phyloP scores from a whole-genome alignment of 2,797 vertebrate species.

The Novumbra hubbsi region DNA sequence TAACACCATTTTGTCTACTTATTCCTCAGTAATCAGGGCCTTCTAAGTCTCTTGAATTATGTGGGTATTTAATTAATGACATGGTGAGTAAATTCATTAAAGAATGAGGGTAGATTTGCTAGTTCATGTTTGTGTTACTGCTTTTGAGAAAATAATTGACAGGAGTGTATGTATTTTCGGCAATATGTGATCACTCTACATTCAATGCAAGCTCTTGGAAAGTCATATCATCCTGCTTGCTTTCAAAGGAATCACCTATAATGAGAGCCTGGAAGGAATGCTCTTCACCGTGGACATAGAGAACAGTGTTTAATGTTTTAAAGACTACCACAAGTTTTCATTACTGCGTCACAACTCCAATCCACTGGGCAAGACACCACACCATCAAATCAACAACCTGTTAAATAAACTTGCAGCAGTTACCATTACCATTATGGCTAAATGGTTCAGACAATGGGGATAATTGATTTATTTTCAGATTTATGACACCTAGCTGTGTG shows the following conservation, averaged over 20 bases:
- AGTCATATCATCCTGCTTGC: constrained; percentile 84
- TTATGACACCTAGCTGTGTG: constrained; percentile 80
- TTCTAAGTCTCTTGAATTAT: constrained; percentile 84
- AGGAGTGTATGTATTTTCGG: not conserved
- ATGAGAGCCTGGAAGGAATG: constrained; percentile 81
- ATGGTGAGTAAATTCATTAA: constrained; percentile 73
- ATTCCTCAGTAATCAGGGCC: constrained; percentile 83
- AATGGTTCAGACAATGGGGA: not conserved
- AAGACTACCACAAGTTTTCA: constrained; percentile 81
- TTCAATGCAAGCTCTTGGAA: constrained; percentile 71
- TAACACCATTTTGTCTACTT: constrained; percentile 12
- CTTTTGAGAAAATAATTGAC: not conserved
- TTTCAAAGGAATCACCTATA: constrained; percentile 86
- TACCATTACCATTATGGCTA: constrained; percentile 8
- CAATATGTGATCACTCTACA: not conserved
- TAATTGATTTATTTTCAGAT: constrained; percentile 62
- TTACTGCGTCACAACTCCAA: not conserved
- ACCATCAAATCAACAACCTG: constrained; percentile 10
- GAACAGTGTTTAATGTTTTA: constrained; percentile 86
- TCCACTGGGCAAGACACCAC: constrained; percentile 42
- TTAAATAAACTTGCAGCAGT: constrained; percentile 13
- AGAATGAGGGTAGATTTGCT: constrained; percentile 10
- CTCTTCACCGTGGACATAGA: constrained; percentile 83
- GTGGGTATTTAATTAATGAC: constrained; percentile 83
- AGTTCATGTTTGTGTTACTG: constrained; percentile 6